Conservation (phyloP, 2,888 invertebrate genomes). For the Aradus depressus region DNA sequence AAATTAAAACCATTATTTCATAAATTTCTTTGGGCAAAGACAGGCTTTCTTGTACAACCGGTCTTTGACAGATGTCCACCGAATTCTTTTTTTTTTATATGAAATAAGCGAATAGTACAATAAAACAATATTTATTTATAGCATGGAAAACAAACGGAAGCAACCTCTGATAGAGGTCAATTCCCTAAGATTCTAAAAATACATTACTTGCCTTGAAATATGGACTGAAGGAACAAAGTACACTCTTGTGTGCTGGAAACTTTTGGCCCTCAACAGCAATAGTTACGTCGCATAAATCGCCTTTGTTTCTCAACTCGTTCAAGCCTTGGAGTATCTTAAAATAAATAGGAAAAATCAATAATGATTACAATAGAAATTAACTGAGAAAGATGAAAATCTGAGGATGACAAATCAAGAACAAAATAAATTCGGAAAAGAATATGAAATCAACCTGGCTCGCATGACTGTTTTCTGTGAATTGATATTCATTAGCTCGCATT, state of each 20-base stretch:
- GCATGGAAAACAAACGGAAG: too few relatives aligned
- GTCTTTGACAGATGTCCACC: too few relatives aligned
- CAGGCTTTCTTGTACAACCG: too few relatives aligned
- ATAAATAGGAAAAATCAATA: neutral
- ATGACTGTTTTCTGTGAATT: conserved; percentile 36
- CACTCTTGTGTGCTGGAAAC: conserved; percentile 38
- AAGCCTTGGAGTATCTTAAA: conserved; percentile 36
- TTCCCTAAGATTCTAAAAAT: too few relatives aligned
- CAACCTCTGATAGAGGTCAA: too few relatives aligned
- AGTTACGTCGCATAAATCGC: conserved; percentile 39
- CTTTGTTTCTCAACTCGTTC: conserved; percentile 35
- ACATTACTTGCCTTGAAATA: conserved; percentile 37
- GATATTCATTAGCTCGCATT: conserved; percentile 34
- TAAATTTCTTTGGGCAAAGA: too few relatives aligned
- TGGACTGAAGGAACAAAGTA: conserved; percentile 39
- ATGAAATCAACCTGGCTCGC: conserved; percentile 33
- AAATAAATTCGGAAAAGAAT: neutral
- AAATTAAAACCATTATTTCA: too few relatives aligned
- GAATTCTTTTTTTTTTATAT: too few relatives aligned
- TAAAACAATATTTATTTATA: too few relatives aligned
- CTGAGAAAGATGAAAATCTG: neutral
- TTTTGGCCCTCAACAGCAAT: conserved; percentile 37
- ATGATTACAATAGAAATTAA: neutral
- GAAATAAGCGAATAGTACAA: too few relatives aligned
- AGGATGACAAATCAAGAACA: neutral